These are phyloP conservation scores for Eublepharis macularius DNA, from an alignment of 2,113 vertebrate species.

Conservation along the genomic window DNA sequence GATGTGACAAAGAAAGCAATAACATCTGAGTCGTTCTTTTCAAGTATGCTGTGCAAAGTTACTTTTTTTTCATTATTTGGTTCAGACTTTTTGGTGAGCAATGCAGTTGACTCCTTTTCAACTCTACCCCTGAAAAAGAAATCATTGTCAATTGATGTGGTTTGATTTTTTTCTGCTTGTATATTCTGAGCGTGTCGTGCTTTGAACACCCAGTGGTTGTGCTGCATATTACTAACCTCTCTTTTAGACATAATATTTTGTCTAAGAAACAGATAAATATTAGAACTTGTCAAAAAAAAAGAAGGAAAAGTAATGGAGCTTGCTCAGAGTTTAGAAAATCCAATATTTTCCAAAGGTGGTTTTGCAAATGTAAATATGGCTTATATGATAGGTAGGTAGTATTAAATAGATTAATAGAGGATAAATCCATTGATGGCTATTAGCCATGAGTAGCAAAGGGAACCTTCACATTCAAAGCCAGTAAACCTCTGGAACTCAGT, in stretches of 20 bases:
- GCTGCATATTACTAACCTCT: constrained; percentile 10
- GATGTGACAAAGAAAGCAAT: constrained; percentile 38
- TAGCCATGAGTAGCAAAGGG: too few species aligned
- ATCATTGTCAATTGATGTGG: constrained; percentile 42
- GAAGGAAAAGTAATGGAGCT: background rate
- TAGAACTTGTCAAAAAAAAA: constrained; percentile 2
- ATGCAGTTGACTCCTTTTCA: constrained; percentile 44
- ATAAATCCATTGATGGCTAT: too few species aligned
- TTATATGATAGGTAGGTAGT: too few species aligned
- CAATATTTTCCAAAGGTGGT: background rate
- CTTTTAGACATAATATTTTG: constrained; percentile 15
- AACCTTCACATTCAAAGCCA: too few species aligned
- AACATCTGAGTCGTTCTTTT: constrained; percentile 49
- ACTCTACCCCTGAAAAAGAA: constrained; percentile 18
- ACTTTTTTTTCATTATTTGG: constrained; percentile 33
- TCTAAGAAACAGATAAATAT: background rate
- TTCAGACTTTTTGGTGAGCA: constrained; percentile 40
- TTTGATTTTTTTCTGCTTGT: constrained; percentile 55
- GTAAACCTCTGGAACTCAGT: too few species aligned
- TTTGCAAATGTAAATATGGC: background rate
- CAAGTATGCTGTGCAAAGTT: constrained; percentile 28
- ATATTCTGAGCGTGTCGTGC: constrained; percentile 35
- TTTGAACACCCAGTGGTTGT: constrained; percentile 9
- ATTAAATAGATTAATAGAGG: too few species aligned
- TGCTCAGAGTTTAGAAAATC: background rate